phyloP scores from a whole-genome alignment of 2,888 invertebrate species.

The Aphodius sticticus region DNA sequence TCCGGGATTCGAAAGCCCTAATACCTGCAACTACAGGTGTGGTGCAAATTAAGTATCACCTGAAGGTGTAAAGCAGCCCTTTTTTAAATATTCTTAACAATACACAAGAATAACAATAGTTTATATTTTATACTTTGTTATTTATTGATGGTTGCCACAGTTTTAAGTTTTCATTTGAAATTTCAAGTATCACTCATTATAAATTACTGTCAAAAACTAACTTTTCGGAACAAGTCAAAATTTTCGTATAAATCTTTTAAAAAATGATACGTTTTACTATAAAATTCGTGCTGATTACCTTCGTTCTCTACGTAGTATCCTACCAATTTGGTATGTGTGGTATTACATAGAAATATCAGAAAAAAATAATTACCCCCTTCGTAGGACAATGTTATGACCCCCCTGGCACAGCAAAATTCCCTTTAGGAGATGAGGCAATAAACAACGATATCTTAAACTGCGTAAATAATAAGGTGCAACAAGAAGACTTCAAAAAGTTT shows the following conservation, averaged over 20 bases:
- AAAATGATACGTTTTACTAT: not conserved
- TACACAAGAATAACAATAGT: no score
- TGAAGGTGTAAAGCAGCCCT: no score
- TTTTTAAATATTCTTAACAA: no score
- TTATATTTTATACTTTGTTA: no score
- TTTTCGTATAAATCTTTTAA: not conserved
- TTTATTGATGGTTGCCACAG: not conserved
- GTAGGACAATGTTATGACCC: constrained; percentile 37
- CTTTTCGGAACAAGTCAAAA: not conserved
- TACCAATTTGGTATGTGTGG: not conserved
- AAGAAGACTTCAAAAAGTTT: constrained; percentile 28
- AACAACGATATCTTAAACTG: constrained; percentile 38
- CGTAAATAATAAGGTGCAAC: constrained; percentile 28
- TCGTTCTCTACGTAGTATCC: not conserved
- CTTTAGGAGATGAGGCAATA: constrained; percentile 44
- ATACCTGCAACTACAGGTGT: no score
- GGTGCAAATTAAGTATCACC: no score
- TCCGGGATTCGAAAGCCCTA: no score
- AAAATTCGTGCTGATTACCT: not conserved
- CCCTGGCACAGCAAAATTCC: constrained; percentile 41
- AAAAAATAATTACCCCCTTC: not conserved
- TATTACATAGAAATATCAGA: not conserved
- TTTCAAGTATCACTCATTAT: not conserved
- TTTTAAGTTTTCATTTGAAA: not conserved
- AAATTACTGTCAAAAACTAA: not conserved